These are phyloP conservation scores for Ceyx margarethae DNA, from an alignment of 2,113 vertebrate species.

Conservation along the genomic window DNA sequence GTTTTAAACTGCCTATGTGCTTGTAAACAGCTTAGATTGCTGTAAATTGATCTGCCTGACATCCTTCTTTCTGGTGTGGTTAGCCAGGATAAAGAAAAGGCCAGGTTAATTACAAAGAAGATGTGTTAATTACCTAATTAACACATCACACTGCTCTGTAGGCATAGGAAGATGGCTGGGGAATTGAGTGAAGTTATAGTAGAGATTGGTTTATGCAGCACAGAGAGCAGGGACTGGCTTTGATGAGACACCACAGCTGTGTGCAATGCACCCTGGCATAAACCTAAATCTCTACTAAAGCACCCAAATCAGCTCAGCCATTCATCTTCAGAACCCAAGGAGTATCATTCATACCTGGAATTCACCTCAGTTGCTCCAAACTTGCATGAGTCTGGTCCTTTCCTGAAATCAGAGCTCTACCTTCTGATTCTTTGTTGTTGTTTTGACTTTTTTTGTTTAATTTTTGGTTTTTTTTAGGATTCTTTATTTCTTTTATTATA, in stretches of 20 bases:
- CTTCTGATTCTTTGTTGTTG: neutral
- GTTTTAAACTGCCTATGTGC: neutral
- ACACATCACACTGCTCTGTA: neutral
- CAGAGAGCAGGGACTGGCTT: neutral
- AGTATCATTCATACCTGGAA: neutral
- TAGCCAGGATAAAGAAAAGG: neutral
- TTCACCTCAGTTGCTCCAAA: neutral
- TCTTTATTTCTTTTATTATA: neutral
- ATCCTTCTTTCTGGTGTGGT: neutral
- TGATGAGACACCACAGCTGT: neutral
- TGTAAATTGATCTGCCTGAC: constrained; percentile 30
- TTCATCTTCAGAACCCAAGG: neutral
- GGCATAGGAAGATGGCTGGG: neutral
- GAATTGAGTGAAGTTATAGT: neutral
- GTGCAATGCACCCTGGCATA: neutral
- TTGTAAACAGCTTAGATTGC: constrained; percentile 10
- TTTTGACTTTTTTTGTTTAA: too few species aligned
- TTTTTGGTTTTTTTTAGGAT: too few species aligned
- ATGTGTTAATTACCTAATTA: constrained; percentile 58
- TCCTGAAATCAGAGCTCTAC: neutral
- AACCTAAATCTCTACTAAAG: neutral
- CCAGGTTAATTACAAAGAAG: constrained; percentile 18
- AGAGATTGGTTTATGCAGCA: neutral
- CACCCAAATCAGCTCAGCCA: neutral
- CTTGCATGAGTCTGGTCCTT: neutral